These are phyloP conservation scores for Desoria tigrina DNA, from an alignment of 2,888 invertebrate species.

Conservation along the genomic window DNA sequence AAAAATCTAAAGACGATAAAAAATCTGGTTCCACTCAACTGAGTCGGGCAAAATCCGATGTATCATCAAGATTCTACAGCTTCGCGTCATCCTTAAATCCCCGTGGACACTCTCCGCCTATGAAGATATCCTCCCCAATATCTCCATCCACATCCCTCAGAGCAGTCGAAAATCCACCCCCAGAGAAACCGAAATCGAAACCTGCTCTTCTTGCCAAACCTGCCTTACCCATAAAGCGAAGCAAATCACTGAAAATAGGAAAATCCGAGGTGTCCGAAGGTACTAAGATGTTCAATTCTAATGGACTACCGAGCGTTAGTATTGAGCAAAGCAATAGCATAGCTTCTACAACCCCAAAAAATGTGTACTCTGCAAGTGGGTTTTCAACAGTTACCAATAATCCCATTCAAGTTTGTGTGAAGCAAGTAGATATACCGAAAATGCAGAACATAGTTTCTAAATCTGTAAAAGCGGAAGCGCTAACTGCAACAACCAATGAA, in stretches of 20 bases:
- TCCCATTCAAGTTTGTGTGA: slow-evolving; percentile 49
- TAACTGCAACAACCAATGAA: slow-evolving; percentile 37
- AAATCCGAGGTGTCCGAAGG: not conserved
- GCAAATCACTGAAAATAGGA: slow-evolving; percentile 56
- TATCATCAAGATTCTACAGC: slow-evolving; percentile 51
- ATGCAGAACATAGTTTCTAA: slow-evolving; percentile 46
- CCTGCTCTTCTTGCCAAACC: slow-evolving; percentile 53
- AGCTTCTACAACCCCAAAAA: not conserved
- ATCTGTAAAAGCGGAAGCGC: slow-evolving; percentile 42
- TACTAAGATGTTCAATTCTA: too few relatives aligned
- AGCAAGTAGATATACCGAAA: slow-evolving; percentile 52
- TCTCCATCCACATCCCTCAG: slow-evolving; percentile 15
- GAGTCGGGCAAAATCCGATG: slow-evolving; percentile 53
- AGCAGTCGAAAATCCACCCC: slow-evolving; percentile 8
- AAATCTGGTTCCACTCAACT: slow-evolving; percentile 40
- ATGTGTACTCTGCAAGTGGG: slow-evolving; percentile 24
- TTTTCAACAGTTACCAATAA: slow-evolving; percentile 25
- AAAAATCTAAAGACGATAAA: slow-evolving; percentile 53
- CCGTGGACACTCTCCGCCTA: not conserved
- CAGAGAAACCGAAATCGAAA: slow-evolving; percentile 39
- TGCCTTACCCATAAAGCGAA: slow-evolving; percentile 56
- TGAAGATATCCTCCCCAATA: not conserved
- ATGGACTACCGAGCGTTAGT: not conserved
- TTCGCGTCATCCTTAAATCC: slow-evolving; percentile 4
- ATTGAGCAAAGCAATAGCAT: not conserved